These are phyloP conservation scores for Bubalus kerabau DNA, from an alignment of 2,113 vertebrate genomes.

Conservation along the genomic window DNA sequence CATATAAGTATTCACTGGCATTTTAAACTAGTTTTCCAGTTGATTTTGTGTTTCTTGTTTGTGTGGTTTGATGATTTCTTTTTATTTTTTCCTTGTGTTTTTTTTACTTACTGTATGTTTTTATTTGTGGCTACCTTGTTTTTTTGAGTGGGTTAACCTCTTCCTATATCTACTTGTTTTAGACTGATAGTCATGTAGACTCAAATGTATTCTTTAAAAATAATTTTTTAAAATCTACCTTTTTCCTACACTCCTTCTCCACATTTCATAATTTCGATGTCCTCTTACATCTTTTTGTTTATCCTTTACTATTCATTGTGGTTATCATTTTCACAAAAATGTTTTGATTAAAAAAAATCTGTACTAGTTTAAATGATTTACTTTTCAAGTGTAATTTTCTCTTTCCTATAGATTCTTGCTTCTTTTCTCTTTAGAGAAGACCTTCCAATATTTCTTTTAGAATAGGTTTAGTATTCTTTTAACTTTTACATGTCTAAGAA, in stretches of 20 bases:
- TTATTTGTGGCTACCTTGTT: not conserved
- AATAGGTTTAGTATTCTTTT: not conserved
- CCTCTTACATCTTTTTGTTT: not conserved
- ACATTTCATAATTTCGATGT: not conserved
- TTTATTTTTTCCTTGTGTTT: not conserved
- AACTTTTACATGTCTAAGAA: not conserved
- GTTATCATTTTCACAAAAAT: not conserved
- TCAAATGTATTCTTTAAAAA: not conserved
- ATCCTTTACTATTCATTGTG: not conserved
- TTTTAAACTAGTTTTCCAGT: not conserved
- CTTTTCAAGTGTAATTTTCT: not conserved
- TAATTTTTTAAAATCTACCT: not conserved
- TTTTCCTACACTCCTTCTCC: not conserved
- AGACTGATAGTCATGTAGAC: not conserved
- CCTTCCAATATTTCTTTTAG: not conserved
- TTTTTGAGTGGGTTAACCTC: not conserved
- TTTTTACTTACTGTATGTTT: not conserved
- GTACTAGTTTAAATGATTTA: not conserved
- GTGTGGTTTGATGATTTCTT: not conserved
- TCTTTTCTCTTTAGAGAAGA: not conserved
- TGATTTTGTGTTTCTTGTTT: not conserved
- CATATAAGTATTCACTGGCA: not conserved
- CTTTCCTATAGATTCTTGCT: not conserved
- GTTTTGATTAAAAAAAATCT: not conserved
- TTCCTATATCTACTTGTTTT: not conserved